Percentiles rank a stretch among this genome's conserved stretches.
Conservation (phyloP, 2,888 invertebrate species). For the Alloscopus bannaensis region DNA sequence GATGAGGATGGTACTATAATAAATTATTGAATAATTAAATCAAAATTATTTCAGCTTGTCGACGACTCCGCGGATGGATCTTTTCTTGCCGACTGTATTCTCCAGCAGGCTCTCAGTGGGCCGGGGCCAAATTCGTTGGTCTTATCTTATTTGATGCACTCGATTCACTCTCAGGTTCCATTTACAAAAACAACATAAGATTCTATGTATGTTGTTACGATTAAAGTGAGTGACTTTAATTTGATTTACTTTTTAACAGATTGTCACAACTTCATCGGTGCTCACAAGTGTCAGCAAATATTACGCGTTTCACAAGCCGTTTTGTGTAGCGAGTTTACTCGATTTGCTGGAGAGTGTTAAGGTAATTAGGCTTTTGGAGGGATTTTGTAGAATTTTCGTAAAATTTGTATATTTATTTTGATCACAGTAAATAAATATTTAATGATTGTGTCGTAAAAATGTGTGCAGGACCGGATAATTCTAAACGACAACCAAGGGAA, state of each 20-base stretch:
- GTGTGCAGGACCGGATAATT: slow-evolving; percentile 78
- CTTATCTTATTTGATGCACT: slow-evolving; percentile 93
- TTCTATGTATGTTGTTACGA: too few species aligned
- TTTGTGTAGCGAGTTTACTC: slow-evolving; percentile 89
- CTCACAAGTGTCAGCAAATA: slow-evolving; percentile 91
- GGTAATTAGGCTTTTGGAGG: slow-evolving; percentile 72
- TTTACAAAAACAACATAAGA: too few species aligned
- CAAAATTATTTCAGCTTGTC: slow-evolving; percentile 59
- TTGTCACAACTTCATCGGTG: slow-evolving; percentile 94
- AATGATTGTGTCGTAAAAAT: not conserved
- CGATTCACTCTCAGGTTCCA: slow-evolving; percentile 87
- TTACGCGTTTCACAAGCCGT: slow-evolving; percentile 89
- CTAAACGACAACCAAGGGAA: slow-evolving; percentile 64
- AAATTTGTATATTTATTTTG: not conserved
- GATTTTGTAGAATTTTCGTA: not conserved
- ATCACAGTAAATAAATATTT: not conserved
- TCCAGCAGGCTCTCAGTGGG: slow-evolving; percentile 95
- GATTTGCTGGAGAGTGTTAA: slow-evolving; percentile 87
- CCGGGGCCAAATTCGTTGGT: slow-evolving; percentile 94
- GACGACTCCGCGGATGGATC: slow-evolving; percentile 74
- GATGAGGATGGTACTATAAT: not conserved
- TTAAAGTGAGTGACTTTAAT: slow-evolving; percentile 17
- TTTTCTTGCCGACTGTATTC: slow-evolving; percentile 89
- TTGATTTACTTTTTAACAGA: slow-evolving; percentile 74
- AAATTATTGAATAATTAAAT: not conserved